These are phyloP conservation scores for Oryzaephilus surinamensis DNA, from an alignment of 1,140 invertebrate genomes.

Conservation along the genomic window DNA sequence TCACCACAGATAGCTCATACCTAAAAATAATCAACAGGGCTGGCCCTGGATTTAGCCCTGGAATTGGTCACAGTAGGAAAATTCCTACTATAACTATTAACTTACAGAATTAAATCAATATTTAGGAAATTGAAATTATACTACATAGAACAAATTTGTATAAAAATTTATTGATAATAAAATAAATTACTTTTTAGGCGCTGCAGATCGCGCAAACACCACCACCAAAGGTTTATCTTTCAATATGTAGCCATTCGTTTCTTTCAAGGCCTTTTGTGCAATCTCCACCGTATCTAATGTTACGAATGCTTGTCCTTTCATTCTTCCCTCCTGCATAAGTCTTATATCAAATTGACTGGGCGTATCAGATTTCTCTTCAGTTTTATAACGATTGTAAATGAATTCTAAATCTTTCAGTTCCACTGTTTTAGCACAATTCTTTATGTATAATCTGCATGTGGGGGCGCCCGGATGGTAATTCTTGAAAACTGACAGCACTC, in stretches of 20 bases:
- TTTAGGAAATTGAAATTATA: not conserved
- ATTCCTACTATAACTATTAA: not conserved
- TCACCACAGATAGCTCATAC: no score
- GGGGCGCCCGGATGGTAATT: constrained; percentile 76
- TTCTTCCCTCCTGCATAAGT: constrained; percentile 87
- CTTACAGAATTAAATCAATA: not conserved
- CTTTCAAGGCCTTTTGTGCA: constrained; percentile 64
- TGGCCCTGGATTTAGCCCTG: no score
- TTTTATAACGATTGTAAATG: constrained; percentile 54
- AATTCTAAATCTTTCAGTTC: constrained; percentile 62
- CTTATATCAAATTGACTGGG: constrained; percentile 66
- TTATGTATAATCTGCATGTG: constrained; percentile 79
- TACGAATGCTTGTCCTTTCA: constrained; percentile 94
- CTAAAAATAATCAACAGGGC: no score
- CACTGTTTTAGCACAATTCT: constrained; percentile 80
- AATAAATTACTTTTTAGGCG: constrained; percentile 17
- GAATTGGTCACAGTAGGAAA: not conserved
- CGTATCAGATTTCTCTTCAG: constrained; percentile 35
- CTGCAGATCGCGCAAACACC: constrained; percentile 64
- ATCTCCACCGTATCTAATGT: constrained; percentile 61
- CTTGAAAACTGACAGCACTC: constrained; percentile 70
- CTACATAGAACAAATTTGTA: not conserved
- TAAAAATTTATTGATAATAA: constrained; percentile 1
- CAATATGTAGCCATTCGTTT: constrained; percentile 83
- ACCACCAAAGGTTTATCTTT: constrained; percentile 86